Base-by-base conservation (phyloP, 2,113 vertebrate genomes). In the Pteropus alecto region DNA sequence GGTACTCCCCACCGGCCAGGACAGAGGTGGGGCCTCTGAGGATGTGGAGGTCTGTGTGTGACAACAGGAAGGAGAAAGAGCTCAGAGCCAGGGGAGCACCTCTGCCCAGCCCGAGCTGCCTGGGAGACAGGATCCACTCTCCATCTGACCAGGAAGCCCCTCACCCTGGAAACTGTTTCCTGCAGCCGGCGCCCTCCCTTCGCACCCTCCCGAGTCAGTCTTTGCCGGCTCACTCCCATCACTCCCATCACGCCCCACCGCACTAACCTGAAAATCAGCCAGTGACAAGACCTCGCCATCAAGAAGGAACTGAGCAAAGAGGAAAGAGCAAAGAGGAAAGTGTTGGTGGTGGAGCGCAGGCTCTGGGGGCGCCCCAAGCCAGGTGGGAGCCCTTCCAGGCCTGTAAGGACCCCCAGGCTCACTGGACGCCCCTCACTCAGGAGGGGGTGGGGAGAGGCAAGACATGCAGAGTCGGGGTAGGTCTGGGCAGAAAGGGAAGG, bases 241-340 rank as follows among this genome's bases (percentile, higher is more conserved):
- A 33, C 22, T 28, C 26, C 46, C 1, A 0, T 3, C 22, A 33
- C 19, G 14, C 70, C 88, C 60, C 15, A 38, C 0, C 46, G 21
- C 43, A 98, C 99, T 99, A 94, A 99, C 99, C 94, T 99, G 98
- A 41, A 99, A 90, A 97, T 99, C 99, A 0, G 98, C 98, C 19
- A 98, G 98, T 33, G 99, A 99, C 71, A 99, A 98, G 6, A 91
- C 90, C 61, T 97, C 77, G 6, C 99, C 99, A 77, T 99, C 99
- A 79, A 99, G 99, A 87, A 98, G 98, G 87, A 99, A 98, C 99
- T 99, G 98, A 71, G 56, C 79, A 97, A 96, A 98, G 95, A 98
- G 12, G 95, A 90, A 67, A 77, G n/a, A 54, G 28, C n/a, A n/a
- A n/a, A n/a, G n/a, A n/a, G n/a, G n/a, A n/a, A n/a, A 5, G 38